A percentile compares a stretch with the other conserved stretches of the same genome.
phyloP scores from a whole-genome alignment of 35 echinoderm and acorn worm genomes.

The Holothuria glaberrima region DNA sequence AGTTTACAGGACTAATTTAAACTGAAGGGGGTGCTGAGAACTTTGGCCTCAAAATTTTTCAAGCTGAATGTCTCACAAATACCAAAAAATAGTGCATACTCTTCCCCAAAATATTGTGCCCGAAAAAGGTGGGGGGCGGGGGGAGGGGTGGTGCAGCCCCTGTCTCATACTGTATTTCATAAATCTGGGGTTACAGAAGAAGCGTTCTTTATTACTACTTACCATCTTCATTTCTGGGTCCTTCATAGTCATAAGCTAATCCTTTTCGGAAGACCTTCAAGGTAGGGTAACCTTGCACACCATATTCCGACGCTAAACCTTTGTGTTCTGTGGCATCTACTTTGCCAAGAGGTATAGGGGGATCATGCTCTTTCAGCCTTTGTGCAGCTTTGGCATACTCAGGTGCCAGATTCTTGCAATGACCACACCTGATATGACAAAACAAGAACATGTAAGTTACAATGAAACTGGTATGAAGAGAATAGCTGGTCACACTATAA shows the following conservation, averaged over 20 bases:
- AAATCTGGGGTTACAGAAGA: no score
- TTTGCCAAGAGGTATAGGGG: conserved; percentile 85
- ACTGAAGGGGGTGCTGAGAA: no score
- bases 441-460: background rate
- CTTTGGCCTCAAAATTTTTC: no score
- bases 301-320: conserved; percentile 66
- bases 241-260: conserved; percentile 76
- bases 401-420: conserved; percentile 95
- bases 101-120: no score
- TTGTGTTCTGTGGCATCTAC: conserved; percentile 80
- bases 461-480: background rate
- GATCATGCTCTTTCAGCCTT: conserved; percentile 75
- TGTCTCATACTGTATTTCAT: no score
- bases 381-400: conserved; percentile 90
- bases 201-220: conserved; percentile 33
- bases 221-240: conserved; percentile 90
- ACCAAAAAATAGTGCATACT: no score
- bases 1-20: no score
- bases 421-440: conserved; percentile 86
- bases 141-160: no score
- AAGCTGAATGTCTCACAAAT: no score
- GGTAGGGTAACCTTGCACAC: conserved; percentile 86
- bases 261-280: conserved; percentile 96
- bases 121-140: no score
- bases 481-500: no score